These are phyloP conservation scores for Ptyas mucosa DNA, from an alignment of 2,113 vertebrate genomes.

Conservation along the genomic window DNA sequence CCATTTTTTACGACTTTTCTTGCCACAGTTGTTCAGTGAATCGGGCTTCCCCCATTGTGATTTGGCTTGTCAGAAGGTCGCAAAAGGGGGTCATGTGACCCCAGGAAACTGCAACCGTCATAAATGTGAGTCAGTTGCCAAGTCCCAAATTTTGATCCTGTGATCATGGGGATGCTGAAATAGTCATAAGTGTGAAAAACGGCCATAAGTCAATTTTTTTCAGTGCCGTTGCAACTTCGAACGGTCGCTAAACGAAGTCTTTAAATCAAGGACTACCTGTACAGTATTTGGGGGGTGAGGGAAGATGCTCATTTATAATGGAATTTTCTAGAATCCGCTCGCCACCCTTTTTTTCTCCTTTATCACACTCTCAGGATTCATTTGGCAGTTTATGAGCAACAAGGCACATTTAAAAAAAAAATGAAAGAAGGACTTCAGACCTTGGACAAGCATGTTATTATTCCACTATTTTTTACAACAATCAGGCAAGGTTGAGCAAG, in stretches of 20 bases:
- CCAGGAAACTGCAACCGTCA: not conserved
- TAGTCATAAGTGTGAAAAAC: no score
- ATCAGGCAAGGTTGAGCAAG: not conserved
- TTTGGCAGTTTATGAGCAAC: not conserved
- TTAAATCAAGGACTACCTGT: not conserved
- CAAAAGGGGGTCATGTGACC: not conserved
- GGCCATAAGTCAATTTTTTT: no score
- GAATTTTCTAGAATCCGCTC: not conserved
- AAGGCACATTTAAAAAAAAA: not conserved
- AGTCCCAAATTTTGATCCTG: no score
- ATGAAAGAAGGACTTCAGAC: not conserved
- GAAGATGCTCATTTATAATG: not conserved
- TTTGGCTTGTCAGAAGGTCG: no score
- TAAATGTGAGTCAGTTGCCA: not conserved
- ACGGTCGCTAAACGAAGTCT: not conserved
- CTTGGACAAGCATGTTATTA: not conserved
- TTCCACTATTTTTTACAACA: not conserved
- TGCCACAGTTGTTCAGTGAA: not conserved
- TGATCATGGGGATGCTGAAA: no score
- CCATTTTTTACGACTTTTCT: not conserved
- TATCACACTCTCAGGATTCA: not conserved
- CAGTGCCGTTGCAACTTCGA: not conserved
- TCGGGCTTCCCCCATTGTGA: no score
- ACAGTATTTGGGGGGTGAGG: no score
- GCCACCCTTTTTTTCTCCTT: not conserved